phyloP scores from a whole-genome alignment of 2,797 vertebrate species.

The Malurus splendens region DNA sequence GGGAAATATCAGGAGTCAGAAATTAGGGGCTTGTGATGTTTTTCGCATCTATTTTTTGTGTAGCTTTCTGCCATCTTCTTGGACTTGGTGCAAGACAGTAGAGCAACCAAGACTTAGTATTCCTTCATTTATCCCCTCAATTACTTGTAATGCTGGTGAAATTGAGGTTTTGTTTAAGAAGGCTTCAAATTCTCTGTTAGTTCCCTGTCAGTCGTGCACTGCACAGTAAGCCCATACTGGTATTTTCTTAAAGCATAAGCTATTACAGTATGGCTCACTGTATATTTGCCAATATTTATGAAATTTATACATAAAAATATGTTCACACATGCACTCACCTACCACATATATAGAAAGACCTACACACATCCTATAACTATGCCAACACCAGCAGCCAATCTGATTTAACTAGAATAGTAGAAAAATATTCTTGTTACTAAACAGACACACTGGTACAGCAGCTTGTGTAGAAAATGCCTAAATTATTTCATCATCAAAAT shows the following conservation, averaged over 20 bases:
- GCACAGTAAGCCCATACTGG: accelerated
- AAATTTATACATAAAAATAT: not conserved
- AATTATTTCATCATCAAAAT: slow-evolving; percentile 22
- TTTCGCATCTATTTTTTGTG: not conserved
- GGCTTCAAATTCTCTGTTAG: not conserved
- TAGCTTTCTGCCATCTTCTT: not conserved
- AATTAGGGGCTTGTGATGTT: not conserved
- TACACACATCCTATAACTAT: not conserved
- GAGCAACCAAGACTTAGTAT: not conserved
- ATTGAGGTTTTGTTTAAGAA: not conserved
- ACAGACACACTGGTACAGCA: not conserved
- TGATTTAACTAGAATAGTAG: not conserved
- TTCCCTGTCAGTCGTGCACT: not conserved
- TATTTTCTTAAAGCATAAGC: not conserved
- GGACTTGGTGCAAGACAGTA: not conserved
- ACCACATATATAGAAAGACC: not conserved
- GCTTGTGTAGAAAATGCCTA: not conserved
- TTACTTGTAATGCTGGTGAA: not conserved
- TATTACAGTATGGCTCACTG: not conserved
- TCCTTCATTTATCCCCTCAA: not conserved
- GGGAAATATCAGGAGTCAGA: not conserved
- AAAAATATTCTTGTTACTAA: not conserved
- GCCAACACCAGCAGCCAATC: not conserved
- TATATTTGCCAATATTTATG: not conserved
- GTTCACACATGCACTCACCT: not conserved